These are phyloP conservation scores for Hyperopisus bebe DNA, from an alignment of 2,113 vertebrate genomes.

Conservation along the genomic window DNA sequence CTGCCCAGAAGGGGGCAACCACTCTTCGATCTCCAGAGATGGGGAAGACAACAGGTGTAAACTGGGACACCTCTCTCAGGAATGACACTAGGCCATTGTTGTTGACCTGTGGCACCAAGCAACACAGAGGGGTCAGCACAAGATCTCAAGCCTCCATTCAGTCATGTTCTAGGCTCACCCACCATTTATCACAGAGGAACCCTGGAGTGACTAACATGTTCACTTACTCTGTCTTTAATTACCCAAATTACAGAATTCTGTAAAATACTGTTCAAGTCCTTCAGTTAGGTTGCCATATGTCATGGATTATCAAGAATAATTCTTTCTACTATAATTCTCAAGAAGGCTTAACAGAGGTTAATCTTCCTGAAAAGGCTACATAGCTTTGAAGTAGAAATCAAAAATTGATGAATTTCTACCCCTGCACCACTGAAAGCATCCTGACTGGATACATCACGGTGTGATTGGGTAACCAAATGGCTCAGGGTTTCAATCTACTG, in stretches of 20 bases:
- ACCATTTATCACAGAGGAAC: background rate
- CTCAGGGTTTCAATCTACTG: background rate
- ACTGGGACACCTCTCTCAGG: conserved; percentile 93
- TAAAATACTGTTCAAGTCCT: background rate
- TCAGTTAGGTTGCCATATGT: background rate
- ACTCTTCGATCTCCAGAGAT: conserved; percentile 92
- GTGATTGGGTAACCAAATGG: background rate
- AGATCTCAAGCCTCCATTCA: background rate
- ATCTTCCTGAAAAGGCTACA: background rate
- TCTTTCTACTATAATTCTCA: background rate
- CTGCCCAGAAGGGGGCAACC: conserved; percentile 93
- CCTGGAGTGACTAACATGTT: background rate
- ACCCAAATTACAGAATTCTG: background rate
- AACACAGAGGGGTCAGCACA: background rate
- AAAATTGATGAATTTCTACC: background rate
- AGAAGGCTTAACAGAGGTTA: background rate
- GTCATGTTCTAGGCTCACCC: background rate
- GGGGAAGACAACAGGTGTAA: conserved; percentile 91
- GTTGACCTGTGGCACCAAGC: conserved; percentile 72
- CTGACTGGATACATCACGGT: background rate
- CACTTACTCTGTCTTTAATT: background rate
- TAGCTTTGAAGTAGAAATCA: background rate
- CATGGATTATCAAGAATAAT: background rate
- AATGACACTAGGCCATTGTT: conserved; percentile 97
- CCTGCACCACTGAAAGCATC: background rate